These are phyloP conservation scores for Corapipo altera DNA, from an alignment of 2,113 vertebrate genomes.

Conservation along the genomic window DNA sequence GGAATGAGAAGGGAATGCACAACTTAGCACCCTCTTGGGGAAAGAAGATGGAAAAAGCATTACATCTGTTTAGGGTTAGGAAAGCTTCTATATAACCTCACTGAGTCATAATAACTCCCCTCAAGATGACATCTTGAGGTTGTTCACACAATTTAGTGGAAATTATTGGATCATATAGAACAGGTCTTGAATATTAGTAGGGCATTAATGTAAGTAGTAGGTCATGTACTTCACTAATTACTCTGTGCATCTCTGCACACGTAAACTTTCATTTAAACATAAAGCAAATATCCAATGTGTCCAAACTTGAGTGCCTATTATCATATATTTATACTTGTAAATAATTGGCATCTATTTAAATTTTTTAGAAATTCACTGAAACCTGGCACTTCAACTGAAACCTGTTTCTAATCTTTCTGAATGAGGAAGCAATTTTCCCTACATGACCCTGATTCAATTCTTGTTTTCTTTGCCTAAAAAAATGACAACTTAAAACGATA, in stretches of 20 bases:
- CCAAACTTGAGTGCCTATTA: neutral
- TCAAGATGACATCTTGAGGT: neutral
- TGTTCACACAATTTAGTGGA: neutral
- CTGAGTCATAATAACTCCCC: neutral
- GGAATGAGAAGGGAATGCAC: neutral
- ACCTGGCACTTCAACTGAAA: neutral
- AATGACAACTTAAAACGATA: constrained; percentile 26
- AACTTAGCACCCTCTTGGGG: neutral
- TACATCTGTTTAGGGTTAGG: neutral
- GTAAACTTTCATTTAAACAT: neutral
- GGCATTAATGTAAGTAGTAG: neutral
- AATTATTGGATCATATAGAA: neutral
- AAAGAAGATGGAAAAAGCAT: neutral
- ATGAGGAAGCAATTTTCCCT: constrained; percentile 48
- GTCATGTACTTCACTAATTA: neutral
- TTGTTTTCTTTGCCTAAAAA: constrained; percentile 41
- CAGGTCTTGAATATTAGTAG: neutral
- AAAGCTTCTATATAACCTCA: neutral
- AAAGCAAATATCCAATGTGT: neutral
- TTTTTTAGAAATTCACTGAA: neutral
- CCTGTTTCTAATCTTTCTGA: constrained; percentile 53
- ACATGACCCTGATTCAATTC: constrained; percentile 9
- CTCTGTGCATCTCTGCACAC: neutral
- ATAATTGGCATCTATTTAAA: neutral
- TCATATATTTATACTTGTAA: neutral